Percentiles rank a stretch among this genome's conserved stretches.
Evolutionary conservation across 2,888 invertebrate genomes (phyloP).

Genomic region (Acheta domesticus): DNA sequence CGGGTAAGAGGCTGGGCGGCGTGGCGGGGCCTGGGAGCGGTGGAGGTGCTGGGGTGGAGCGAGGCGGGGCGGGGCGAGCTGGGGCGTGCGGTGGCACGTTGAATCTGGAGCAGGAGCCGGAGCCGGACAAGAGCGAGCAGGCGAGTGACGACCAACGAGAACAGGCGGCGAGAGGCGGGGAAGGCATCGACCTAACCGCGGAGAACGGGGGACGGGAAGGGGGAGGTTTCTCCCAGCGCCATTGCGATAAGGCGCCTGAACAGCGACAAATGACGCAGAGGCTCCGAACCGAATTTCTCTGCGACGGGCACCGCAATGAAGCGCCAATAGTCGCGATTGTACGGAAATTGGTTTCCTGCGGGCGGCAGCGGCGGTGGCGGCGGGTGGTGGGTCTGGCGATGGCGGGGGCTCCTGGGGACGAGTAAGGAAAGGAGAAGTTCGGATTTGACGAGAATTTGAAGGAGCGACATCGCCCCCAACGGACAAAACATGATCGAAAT

Average conservation of each 20-base stretch:
- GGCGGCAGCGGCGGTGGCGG: neutral
- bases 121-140: neutral
- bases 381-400: neutral
- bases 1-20: too few species aligned
- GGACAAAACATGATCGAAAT: too few species aligned
- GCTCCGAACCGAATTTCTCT: neutral
- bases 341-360: constrained; percentile 18
- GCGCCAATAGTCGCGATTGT: constrained; percentile 18
- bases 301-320: neutral
- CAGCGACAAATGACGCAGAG: constrained; percentile 1
- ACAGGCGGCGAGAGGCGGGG: neutral
- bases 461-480: too few species aligned
- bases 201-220: neutral
- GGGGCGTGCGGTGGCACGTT: neutral
- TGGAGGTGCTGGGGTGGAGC: neutral
- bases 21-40: neutral
- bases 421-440: too few species aligned
- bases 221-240: neutral
- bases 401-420: neutral
- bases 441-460: too few species aligned
- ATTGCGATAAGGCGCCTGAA: constrained; percentile 1
- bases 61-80: neutral
- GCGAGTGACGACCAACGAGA: neutral
- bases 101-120: neutral
- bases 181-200: neutral